Percentiles rank a stretch among this genome's conserved stretches.
Conservation (phyloP, 2,888 invertebrate genomes). For the Cosmia pyralina region DNA sequence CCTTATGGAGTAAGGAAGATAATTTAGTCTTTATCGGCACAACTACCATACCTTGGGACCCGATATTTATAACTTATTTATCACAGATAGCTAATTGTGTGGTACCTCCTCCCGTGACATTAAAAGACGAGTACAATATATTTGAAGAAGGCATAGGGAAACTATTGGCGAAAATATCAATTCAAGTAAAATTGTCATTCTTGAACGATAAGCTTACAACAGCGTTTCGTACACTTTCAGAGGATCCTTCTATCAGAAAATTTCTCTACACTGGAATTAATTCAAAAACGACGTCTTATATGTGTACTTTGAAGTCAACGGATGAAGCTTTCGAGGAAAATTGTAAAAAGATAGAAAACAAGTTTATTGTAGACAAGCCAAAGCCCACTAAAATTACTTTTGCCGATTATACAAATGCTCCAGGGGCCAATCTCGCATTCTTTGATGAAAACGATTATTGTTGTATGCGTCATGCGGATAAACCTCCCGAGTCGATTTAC, state of each 20-base stretch:
- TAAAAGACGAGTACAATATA: constrained; percentile 85
- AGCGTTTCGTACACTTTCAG: constrained; percentile 84
- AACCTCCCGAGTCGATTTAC: constrained; percentile 82
- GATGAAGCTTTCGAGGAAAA: constrained; percentile 82
- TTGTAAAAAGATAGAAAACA: constrained; percentile 80
- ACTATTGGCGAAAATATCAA: constrained; percentile 81
- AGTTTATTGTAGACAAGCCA: constrained; percentile 75
- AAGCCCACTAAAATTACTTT: constrained; percentile 72
- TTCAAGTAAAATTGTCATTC: constrained; percentile 83
- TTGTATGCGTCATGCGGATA: constrained; percentile 82
- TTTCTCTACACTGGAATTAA: constrained; percentile 85
- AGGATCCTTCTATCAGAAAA: constrained; percentile 82
- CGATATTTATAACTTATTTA: constrained; percentile 76
- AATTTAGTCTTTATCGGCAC: constrained; percentile 80
- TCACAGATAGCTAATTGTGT: constrained; percentile 74
- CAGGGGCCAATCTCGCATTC: constrained; percentile 81
- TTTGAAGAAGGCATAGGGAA: constrained; percentile 85
- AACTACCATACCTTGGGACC: constrained; percentile 82
- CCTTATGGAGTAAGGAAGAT: constrained; percentile 86
- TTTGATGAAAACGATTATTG: constrained; percentile 84
- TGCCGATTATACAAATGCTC: constrained; percentile 85
- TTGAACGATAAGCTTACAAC: constrained; percentile 82
- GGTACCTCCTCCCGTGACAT: constrained; percentile 72
- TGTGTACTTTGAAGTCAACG: constrained; percentile 85
- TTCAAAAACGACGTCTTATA: constrained; percentile 84